A percentile compares a stretch with the other conserved stretches of the same genome.
phyloP scores from a whole-genome alignment of 1,140 invertebrate genomes.

The Lasioglossum baleicum region DNA sequence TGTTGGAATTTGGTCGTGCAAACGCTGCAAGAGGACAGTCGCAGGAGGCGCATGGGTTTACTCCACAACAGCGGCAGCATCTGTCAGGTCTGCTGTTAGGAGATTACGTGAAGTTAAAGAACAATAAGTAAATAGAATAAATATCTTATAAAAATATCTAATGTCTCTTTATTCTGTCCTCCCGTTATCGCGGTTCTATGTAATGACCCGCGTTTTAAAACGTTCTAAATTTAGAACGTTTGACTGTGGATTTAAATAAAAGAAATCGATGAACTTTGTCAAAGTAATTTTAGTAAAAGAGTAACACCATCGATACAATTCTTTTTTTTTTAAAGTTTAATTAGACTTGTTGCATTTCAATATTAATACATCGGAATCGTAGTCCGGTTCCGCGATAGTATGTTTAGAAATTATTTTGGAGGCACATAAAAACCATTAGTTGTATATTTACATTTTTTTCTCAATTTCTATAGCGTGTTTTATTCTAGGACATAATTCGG shows the following conservation, averaged over 20 bases:
- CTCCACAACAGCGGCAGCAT: slow-evolving; percentile 96
- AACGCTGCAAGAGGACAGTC: slow-evolving; percentile 96
- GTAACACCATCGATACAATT: background rate
- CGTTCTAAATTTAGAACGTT: too few relatives aligned
- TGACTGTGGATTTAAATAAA: background rate
- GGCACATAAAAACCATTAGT: slow-evolving; percentile 19
- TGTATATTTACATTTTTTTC: slow-evolving; percentile 19
- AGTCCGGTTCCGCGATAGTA: background rate
- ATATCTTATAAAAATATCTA: slow-evolving; percentile 42
- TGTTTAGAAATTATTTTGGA: slow-evolving; percentile 29
- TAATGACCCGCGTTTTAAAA: too few relatives aligned
- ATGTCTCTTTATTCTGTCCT: slow-evolving; percentile 8
- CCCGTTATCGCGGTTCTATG: background rate
- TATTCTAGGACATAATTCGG: slow-evolving; percentile 3
- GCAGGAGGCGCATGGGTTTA: slow-evolving; percentile 98
- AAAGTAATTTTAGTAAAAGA: slow-evolving; percentile 10
- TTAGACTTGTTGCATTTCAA: slow-evolving; percentile 15
- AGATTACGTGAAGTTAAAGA: slow-evolving; percentile 98
- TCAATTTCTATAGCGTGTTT: background rate
- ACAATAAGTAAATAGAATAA: slow-evolving; percentile 81
- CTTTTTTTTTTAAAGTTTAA: slow-evolving; percentile 17
- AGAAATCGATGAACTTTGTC: background rate
- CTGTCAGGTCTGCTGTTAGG: slow-evolving; percentile 96
- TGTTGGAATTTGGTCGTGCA: slow-evolving; percentile 99
- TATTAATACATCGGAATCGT: slow-evolving; percentile 24